Evolutionary conservation across 1,140 invertebrate genomes (phyloP).

Genomic region (Bilobella aurantiaca): DNA sequence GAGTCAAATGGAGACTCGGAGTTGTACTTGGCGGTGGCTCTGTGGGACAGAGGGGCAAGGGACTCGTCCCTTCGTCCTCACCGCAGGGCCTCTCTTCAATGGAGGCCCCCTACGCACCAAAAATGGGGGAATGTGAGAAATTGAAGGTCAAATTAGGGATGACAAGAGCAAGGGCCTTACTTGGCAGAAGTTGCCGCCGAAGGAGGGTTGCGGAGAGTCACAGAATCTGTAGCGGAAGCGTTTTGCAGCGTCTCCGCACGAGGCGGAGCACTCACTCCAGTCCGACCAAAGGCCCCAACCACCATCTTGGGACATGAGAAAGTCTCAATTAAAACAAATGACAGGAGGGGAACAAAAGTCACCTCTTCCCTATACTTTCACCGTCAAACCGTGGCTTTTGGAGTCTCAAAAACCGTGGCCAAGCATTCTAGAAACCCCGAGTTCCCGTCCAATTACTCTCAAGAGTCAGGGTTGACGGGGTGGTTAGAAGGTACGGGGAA

Average conservation of each 20-base stretch:
- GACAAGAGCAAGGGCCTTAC: slow-evolving; percentile 41
- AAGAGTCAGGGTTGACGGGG: no score
- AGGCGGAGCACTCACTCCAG: slow-evolving; percentile 69
- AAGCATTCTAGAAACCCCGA: no score
- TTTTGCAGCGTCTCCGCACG: slow-evolving; percentile 59
- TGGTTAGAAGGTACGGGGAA: no score
- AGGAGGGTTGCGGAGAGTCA: slow-evolving; percentile 67
- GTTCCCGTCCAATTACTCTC: no score
- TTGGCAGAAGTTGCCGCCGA: slow-evolving; percentile 73
- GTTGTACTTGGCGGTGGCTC: neutral
- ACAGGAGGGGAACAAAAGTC: neutral
- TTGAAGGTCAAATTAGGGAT: neutral
- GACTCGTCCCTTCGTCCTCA: neutral
- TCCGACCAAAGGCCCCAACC: slow-evolving; percentile 71
- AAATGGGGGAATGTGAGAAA: neutral
- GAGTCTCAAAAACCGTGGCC: no score
- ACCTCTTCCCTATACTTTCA: neutral
- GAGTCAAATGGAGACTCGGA: neutral
- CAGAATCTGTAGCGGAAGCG: slow-evolving; percentile 69
- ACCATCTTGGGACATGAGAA: slow-evolving; percentile 41
- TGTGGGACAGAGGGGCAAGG: slow-evolving; percentile 11
- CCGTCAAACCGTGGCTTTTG: no score
- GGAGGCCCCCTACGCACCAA: slow-evolving; percentile 20
- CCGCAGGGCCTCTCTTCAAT: slow-evolving; percentile 28
- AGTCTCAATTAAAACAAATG: slow-evolving; percentile 3